Evolutionary conservation across 2,888 invertebrate genomes (phyloP), one percentile per base, ranked within the genome.

Genomic region (Mimumesa dahlbomi): DNA sequence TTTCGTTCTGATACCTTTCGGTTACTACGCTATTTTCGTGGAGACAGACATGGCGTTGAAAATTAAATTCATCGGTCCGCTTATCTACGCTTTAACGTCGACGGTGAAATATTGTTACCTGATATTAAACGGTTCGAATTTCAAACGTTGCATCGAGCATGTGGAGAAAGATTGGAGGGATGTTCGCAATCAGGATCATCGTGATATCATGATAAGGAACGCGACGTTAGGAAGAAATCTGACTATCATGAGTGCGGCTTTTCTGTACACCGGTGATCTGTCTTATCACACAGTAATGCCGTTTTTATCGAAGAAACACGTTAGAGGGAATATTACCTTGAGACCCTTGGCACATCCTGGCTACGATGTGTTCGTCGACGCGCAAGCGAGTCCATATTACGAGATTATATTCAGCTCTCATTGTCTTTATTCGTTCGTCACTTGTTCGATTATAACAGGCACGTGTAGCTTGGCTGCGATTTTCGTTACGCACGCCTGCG

Each of bases 161-260:
- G 50, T 84, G 14, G 70, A 81, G 25, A 50, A 50, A 0, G 84
- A 84, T 42, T 84, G 84, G 84, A 73, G 43, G 18, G 42, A 16
- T 2, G 69, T 81, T 6, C 36, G 63, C 3, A 34, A 57, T 0
- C 3, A 14, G 0, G 5, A 22, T 2, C 52, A 68, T 9, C 64
- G 67, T 7, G 14, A 18, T 0, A 64, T 68, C 25, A 68, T 68
- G 67, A 34, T 34, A 18, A 2, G 3, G 2, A 42, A 46, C 5
- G n/a, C n/a, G 4, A 25, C 38, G 1, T 2, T 76, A 21, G 80
- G 82, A 3, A 66, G 82, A 11, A 36, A 31, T 9, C 40, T 85
- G 0, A 72, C 77, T 2, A 57, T 53, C 0, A 5, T 73, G 0
- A 77, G 75, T 43, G 72, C 70, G 0, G 9, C 21, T 0, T 81